Percentiles rank a stretch among this genome's conserved stretches.
These are phyloP conservation scores for Galago senegalensis DNA, from an alignment of 2,797 vertebrate species.

Conservation along the genomic window DNA sequence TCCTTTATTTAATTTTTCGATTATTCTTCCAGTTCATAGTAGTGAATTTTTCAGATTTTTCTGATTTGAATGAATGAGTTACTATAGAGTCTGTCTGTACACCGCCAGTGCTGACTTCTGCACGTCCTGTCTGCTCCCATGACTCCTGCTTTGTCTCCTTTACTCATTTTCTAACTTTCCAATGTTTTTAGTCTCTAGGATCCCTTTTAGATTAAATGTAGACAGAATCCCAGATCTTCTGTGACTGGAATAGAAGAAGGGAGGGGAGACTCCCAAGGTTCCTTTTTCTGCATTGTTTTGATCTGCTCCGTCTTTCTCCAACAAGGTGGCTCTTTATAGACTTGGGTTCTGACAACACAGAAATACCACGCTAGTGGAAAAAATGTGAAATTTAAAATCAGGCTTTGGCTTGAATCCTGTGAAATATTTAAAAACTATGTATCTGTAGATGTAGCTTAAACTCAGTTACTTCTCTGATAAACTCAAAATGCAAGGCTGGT, in stretches of 20 bases:
- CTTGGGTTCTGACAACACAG: neutral
- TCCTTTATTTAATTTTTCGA: neutral
- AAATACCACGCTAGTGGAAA: neutral
- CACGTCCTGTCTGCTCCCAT: neutral
- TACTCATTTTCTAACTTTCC: neutral
- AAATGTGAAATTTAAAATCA: constrained; percentile 3
- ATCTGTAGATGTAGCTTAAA: neutral
- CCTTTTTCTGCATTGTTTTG: neutral
- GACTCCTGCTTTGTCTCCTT: neutral
- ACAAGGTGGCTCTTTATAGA: neutral
- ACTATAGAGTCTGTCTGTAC: neutral
- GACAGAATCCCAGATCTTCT: neutral
- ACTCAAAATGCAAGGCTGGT: neutral
- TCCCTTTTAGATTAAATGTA: neutral
- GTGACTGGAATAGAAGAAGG: neutral
- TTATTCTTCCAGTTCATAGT: neutral
- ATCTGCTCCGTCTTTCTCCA: neutral
- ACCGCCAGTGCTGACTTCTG: neutral
- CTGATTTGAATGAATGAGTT: neutral
- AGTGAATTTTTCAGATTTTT: neutral
- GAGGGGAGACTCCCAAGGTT: neutral
- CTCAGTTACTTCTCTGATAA: neutral
- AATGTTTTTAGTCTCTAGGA: neutral
- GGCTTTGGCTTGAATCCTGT: neutral
- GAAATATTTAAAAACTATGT: neutral